Evolutionary conservation across 2,113 vertebrate genomes (phyloP), one percentile per base, ranked within the genome.

Genomic region (Cochlearius cochlearius): DNA sequence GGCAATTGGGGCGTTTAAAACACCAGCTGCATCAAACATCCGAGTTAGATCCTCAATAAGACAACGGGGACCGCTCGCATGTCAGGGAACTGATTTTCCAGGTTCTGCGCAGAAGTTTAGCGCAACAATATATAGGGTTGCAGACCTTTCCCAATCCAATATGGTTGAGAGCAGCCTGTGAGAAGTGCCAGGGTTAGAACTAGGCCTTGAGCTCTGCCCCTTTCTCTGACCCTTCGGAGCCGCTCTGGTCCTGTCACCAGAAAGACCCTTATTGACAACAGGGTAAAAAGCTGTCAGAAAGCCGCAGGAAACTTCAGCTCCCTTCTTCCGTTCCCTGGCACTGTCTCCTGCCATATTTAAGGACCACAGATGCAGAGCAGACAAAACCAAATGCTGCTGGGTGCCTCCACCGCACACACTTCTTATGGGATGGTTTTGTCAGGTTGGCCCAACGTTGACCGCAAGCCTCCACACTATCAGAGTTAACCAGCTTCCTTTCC

Each of bases 391-490:
- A 6, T 29, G 38, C 26, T 1, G 1, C 36, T 49, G 39, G 18
- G 11, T 68, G 29, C 27, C 77, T 90, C 30, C 36, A 3, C n/a
- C 9, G 7, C 32, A 36, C 64, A 8, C 27, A 3, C 2, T 91
- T 72, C 50, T 53, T n/a, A 2, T 7, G 25, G 60, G 16, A 72
- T 2, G 2, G 1, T 60, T 92, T 73, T 82, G 18, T 71, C 21
- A 49, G 1, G 16, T 6, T 36, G 19, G 58, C 36, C 41, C 60
- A 68, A 9, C 0, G 0, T 13, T 52, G 52, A 30, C 18, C 2
- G 0, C 30, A 75, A 78, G 10, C 26, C 36, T 78, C 52, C 3
- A 0, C 56, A 81, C 43, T 43, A 15, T 41, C 34, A 43, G 50
- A 50, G 3, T 55, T 34, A 12, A 80, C 16, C 13, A n/a, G 9